Conservation (phyloP, 2,797 vertebrate genomes). For the Hippopotamyrus pictus region DNA sequence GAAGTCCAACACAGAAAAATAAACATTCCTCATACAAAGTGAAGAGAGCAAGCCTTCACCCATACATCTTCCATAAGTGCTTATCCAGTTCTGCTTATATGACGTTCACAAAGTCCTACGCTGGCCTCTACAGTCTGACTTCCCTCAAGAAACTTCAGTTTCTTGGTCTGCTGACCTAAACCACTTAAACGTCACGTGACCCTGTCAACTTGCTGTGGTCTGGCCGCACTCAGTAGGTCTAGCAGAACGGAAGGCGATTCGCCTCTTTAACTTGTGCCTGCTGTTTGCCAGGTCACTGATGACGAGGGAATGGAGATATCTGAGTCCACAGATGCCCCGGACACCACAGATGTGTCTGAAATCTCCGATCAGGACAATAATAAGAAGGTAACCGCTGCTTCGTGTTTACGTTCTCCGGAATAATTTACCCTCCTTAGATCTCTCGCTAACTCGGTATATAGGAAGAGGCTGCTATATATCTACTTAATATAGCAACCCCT, state of each 20-base stretch:
- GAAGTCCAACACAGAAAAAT: background rate
- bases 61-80: background rate
- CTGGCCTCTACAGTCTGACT: background rate
- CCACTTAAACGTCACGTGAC: background rate
- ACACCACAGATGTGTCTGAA: conserved; percentile 85
- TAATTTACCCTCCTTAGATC: background rate
- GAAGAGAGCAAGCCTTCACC: background rate
- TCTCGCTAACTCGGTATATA: background rate
- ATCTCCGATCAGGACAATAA: conserved; percentile 89
- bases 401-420: background rate
- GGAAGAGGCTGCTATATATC: background rate
- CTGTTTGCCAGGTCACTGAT: conserved; percentile 71
- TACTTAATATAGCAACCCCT: background rate
- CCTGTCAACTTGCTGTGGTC: background rate
- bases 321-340: conserved; percentile 59
- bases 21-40: background rate
- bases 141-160: background rate
- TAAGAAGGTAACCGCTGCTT: conserved; percentile 72
- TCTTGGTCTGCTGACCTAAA: background rate
- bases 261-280: background rate
- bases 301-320: conserved; percentile 69
- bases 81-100: background rate
- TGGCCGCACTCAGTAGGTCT: background rate
- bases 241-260: background rate
- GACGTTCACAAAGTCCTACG: background rate